Evolutionary conservation across 2,113 vertebrate species (phyloP).

Genomic region (Protobothrops mucrosquamatus): DNA sequence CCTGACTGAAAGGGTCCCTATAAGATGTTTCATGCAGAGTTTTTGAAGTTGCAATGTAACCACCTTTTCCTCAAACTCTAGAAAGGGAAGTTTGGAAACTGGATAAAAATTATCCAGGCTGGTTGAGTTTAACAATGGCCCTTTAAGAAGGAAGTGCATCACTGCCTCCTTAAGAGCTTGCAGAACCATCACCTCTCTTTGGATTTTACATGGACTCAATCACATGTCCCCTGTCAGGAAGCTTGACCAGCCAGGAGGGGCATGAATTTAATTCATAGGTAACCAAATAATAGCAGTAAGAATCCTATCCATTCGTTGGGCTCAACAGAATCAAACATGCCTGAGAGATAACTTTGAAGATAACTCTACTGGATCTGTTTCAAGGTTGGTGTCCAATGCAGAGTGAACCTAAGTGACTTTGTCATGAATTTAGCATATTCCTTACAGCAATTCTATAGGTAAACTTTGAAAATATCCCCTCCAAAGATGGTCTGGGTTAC

Average conservation of each 20-base stretch:
- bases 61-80: neutral
- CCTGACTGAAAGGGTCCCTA: neutral
- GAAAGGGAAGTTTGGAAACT: neutral
- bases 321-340: neutral
- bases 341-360: neutral
- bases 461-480: neutral
- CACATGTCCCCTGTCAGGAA: neutral
- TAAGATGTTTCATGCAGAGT: neutral
- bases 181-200: neutral
- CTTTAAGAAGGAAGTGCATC: neutral
- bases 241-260: neutral
- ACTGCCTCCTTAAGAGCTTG: neutral
- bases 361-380: neutral
- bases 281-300: neutral
- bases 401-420: neutral
- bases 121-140: neutral
- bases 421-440: neutral
- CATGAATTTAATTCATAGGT: neutral
- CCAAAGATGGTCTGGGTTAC: neutral
- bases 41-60: neutral
- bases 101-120: neutral
- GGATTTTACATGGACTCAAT: neutral
- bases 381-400: neutral
- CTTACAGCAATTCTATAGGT: neutral
- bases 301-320: neutral